A percentile compares a stretch with the other conserved stretches of the same genome.
Evolutionary conservation across 2,888 invertebrate species (phyloP).

Genomic region (Campopleginae sp.): DNA sequence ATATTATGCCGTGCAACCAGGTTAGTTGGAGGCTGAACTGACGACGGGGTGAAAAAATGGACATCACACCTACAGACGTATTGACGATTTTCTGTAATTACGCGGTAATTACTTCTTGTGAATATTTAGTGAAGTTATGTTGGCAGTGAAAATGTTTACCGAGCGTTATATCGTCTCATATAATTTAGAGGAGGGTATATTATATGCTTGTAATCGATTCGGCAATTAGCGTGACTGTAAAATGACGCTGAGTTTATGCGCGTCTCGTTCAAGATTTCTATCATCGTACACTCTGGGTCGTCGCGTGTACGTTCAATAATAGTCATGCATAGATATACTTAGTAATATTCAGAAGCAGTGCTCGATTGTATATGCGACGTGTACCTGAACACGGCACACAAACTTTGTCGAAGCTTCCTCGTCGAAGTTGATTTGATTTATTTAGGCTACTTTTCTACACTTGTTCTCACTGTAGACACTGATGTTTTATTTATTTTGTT

Average conservation of each 20-base stretch:
- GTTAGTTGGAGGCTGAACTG: neutral
- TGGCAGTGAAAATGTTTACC: neutral
- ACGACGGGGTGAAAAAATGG: neutral
- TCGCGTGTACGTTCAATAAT: constrained; percentile 1
- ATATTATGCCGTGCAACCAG: too few species aligned
- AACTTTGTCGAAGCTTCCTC: constrained; percentile 28
- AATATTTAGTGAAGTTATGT: neutral
- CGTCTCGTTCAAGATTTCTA: constrained; percentile 6
- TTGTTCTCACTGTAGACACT: constrained; percentile 68
- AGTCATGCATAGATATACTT: constrained; percentile 4
- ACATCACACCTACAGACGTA: neutral
- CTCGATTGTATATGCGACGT: constrained; percentile 11
- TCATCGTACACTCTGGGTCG: neutral
- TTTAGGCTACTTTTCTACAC: constrained; percentile 71
- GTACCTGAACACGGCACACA: constrained; percentile 18
- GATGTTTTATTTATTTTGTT: constrained; percentile 65
- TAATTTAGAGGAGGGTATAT: neutral
- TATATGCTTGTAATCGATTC: constrained; percentile 10
- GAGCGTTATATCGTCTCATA: neutral
- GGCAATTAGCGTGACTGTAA: constrained; percentile 4
- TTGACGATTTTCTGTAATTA: neutral
- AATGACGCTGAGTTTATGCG: constrained; percentile 6
- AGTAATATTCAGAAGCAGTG: neutral
- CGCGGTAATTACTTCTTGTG: too few species aligned
- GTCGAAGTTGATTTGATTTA: constrained; percentile 76